These are phyloP conservation scores for Metaphire vulgaris DNA, from an alignment of 1,140 invertebrate genomes.

Conservation along the genomic window DNA sequence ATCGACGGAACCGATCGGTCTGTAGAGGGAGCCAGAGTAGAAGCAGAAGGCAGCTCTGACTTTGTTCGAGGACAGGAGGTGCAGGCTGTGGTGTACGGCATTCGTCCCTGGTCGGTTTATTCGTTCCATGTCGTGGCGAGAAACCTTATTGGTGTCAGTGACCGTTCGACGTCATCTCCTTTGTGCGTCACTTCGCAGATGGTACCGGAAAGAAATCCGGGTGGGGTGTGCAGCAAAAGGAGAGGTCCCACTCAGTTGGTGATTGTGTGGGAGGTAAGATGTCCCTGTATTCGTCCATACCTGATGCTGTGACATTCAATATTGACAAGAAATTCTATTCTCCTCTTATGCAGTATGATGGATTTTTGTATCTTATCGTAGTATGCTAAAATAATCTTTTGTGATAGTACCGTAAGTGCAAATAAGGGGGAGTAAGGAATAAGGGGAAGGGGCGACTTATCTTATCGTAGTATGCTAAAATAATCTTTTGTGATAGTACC, in stretches of 20 bases:
- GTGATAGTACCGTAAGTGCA: no score
- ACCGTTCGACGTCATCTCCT: slow-evolving; percentile 63
- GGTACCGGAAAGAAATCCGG: slow-evolving; percentile 87
- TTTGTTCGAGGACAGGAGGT: background rate
- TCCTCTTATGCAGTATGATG: no score
- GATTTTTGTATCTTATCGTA: no score
- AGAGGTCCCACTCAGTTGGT: slow-evolving; percentile 79
- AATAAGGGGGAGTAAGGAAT: no score
- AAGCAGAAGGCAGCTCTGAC: background rate
- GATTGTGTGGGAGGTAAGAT: slow-evolving; percentile 77
- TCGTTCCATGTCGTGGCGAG: slow-evolving; percentile 87
- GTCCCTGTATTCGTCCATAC: no score
- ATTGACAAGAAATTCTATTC: no score
- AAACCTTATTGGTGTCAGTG: slow-evolving; percentile 87
- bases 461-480: no score
- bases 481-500: no score
- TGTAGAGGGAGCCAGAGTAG: background rate
- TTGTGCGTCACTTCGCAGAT: slow-evolving; percentile 79
- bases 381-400: no score
- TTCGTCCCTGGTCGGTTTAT: slow-evolving; percentile 82
- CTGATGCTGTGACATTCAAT: no score
- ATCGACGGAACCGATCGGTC: background rate
- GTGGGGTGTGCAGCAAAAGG: slow-evolving; percentile 83
- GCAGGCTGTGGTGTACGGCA: background rate
- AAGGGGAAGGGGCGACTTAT: no score